Conservation (phyloP, 2,888 invertebrate species). For the Pristionchus maxplancki region DNA sequence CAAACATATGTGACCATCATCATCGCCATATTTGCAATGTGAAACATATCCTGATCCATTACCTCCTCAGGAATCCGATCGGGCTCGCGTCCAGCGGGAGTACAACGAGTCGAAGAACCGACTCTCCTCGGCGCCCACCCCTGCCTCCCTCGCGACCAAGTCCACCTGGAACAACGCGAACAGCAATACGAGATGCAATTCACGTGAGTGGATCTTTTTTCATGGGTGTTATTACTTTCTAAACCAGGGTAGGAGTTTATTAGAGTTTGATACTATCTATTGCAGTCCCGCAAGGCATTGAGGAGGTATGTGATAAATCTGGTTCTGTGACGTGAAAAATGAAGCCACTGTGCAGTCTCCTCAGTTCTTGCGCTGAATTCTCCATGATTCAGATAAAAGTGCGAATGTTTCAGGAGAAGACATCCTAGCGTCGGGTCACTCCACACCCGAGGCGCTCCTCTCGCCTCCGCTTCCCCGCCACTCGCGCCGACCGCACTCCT, state of each 20-base stretch:
- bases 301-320: neutral
- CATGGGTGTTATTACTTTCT: no score
- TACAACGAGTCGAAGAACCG: constrained; percentile 24
- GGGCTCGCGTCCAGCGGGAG: constrained; percentile 27
- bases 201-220: neutral
- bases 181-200: neutral
- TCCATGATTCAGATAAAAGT: neutral
- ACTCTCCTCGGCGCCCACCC: neutral
- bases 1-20: no score
- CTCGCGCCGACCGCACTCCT: neutral
- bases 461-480: neutral
- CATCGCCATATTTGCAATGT: neutral
- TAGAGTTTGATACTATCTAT: neutral
- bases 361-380: neutral
- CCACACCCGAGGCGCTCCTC: neutral
- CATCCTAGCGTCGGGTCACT: neutral
- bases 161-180: neutral
- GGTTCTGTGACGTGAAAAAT: neutral
- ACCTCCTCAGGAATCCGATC: constrained; percentile 25
- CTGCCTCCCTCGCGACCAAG: neutral
- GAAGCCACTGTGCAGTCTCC: neutral
- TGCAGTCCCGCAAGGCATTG: neutral
- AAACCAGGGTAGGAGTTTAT: neutral
- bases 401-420: neutral
- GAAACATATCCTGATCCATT: neutral